Evolutionary conservation across 2,888 invertebrate genomes (phyloP), one percentile per base, ranked within the genome.

Genomic region (Phragmatobia fuliginosa): DNA sequence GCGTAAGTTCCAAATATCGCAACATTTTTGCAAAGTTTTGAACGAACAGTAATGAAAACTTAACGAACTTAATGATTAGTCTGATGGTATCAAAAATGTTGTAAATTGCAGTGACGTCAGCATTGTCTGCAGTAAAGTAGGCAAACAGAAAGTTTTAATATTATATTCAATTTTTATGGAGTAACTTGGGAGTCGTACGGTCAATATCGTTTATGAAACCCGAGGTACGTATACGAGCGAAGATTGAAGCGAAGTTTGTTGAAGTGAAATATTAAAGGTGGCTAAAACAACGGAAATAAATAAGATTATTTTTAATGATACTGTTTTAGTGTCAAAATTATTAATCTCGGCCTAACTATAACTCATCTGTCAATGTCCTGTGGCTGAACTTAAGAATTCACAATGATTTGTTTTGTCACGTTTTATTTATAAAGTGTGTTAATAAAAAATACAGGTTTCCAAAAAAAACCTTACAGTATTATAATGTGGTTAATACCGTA

Each of bases 111-210:
- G 68, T 78, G 78, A 80, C 77, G 80, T 71, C 67, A 66, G 63
- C 56, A 74, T 78, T 82, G 86, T 85, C 86, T 85, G 88, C 87
- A 85, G 87, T 90, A 88, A 90, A 86, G 74, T 82, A 83, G 69
- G 82, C 81, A 80, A 85, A 85, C 85, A 88, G 85, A 89, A 87
- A 88, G 84, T 87, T 87, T 87, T 87, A 87, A 87, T 91, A 88
- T 88, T 82, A 87, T 91, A 89, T 89, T 88, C 85, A 80, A 87
- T 89, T 87, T 91, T 91, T 90, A 90, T 88, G 83, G 74, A 71
- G 71, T 76, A 81, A 83, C 83, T 85, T 81, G 81, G 83, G 81
- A 78, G 81, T 79, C 71, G 78, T 78, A 70, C 77, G 75, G 80
- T 82, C 80, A 85, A 84, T 83, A 79, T 83, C 77, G 71, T 80